Evolutionary conservation across 37 sponge, comb jelly and placozoan genomes (phyloP).

Genomic region (Chondrilla cf. caribensis): DNA sequence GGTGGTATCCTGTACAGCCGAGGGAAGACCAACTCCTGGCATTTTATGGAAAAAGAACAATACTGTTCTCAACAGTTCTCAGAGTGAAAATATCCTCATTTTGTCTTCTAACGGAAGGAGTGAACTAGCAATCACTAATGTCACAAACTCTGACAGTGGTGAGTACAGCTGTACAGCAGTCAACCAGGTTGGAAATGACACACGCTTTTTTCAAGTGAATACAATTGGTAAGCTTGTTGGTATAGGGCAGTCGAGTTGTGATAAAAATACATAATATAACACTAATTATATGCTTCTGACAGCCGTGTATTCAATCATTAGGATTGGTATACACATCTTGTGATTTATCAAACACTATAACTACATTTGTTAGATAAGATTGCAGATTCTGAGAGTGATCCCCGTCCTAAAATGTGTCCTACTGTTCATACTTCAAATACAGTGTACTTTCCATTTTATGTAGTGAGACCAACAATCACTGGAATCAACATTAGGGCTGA

Average conservation of each 20-base stretch:
- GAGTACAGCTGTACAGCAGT: background rate
- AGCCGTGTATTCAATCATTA: no score
- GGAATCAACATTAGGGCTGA: background rate
- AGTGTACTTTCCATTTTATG: no score
- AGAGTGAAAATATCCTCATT: background rate
- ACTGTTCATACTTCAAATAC: no score
- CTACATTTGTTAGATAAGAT: no score
- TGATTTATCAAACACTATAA: no score
- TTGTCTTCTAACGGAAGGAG: background rate
- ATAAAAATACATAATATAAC: no score
- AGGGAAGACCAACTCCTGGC: background rate
- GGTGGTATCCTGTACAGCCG: background rate
- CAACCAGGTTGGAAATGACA: background rate
- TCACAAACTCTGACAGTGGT: background rate
- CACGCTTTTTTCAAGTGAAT: background rate
- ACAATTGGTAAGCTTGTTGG: background rate
- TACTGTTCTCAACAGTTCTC: background rate
- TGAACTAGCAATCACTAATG: background rate
- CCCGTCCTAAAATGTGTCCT: no score
- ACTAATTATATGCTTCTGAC: no score
- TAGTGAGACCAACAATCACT: conserved; percentile 16
- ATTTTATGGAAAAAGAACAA: background rate
- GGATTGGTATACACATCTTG: no score
- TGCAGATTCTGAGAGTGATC: no score
- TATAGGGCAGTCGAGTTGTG: no score